These are phyloP conservation scores for Dicrostonyx torquatus DNA, from an alignment of 2,797 vertebrate genomes.

Conservation along the genomic window DNA sequence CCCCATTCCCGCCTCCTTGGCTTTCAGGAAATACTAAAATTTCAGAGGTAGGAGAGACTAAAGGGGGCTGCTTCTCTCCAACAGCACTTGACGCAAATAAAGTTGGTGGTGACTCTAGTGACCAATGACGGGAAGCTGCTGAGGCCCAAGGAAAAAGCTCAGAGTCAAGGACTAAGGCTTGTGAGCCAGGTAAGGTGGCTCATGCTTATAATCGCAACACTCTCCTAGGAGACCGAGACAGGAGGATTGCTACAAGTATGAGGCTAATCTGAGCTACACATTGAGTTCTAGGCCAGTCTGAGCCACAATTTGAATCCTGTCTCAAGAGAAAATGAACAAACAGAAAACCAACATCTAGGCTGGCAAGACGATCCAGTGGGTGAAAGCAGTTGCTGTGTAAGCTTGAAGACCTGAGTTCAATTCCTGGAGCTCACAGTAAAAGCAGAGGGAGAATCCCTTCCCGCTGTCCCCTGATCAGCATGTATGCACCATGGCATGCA, in stretches of 20 bases:
- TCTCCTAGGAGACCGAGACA: not conserved
- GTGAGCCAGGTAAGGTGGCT: not conserved
- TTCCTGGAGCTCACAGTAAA: not conserved
- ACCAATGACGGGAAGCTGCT: not conserved
- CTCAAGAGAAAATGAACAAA: not conserved
- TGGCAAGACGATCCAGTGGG: not conserved
- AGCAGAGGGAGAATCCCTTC: not conserved
- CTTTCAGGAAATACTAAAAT: not conserved
- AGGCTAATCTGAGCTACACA: not conserved
- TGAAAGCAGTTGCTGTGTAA: not conserved
- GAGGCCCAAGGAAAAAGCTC: not conserved
- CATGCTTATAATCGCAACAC: not conserved
- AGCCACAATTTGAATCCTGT: not conserved
- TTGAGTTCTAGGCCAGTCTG: not conserved
- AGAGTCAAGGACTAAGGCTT: not conserved
- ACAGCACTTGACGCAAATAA: not conserved
- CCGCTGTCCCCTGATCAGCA: not conserved
- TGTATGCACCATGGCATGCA: not conserved
- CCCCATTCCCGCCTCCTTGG: not conserved
- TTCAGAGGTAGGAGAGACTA: not conserved
- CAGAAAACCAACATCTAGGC: not conserved
- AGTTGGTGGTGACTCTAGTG: not conserved
- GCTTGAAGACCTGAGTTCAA: not conserved
- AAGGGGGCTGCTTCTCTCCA: not conserved
- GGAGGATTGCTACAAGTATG: not conserved